A percentile compares a stretch with the other conserved stretches of the same genome.
These are phyloP conservation scores for Imbricaverruca yamaguchii DNA, from an alignment of 2,888 invertebrate species.

Conservation along the genomic window DNA sequence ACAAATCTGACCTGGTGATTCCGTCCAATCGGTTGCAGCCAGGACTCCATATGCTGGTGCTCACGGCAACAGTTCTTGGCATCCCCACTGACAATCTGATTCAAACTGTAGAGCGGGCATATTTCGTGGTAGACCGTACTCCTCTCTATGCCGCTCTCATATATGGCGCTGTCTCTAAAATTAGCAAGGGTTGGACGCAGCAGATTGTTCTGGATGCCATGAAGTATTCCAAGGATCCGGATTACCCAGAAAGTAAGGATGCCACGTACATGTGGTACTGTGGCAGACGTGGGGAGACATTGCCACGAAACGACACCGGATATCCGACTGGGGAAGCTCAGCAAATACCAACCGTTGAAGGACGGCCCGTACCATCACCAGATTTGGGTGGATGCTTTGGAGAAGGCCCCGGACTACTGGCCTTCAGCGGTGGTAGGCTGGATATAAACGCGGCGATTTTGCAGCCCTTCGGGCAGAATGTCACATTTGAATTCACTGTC, in stretches of 20 bases:
- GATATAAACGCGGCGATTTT: neutral
- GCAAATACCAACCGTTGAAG: neutral
- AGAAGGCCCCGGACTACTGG: neutral
- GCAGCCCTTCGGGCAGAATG: neutral
- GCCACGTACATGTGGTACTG: neutral
- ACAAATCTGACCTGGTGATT: neutral
- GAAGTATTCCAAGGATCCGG: neutral
- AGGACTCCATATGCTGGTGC: neutral
- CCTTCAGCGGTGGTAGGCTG: neutral
- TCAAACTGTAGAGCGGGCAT: neutral
- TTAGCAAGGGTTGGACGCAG: neutral
- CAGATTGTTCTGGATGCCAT: neutral
- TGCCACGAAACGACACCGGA: neutral
- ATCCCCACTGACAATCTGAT: neutral
- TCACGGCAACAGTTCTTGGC: neutral
- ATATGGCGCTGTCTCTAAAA: neutral
- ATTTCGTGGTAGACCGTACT: neutral
- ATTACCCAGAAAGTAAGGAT: neutral
- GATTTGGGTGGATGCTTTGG: constrained; percentile 8
- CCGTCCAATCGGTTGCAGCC: neutral
- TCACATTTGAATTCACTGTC: neutral
- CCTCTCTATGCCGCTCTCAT: neutral
- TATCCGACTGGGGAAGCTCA: neutral
- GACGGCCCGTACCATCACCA: neutral
- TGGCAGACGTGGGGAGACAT: neutral